A percentile compares a stretch with the other conserved stretches of the same genome.
phyloP scores from a whole-genome alignment of 2,888 invertebrate genomes.

The Apoda limacodes region DNA sequence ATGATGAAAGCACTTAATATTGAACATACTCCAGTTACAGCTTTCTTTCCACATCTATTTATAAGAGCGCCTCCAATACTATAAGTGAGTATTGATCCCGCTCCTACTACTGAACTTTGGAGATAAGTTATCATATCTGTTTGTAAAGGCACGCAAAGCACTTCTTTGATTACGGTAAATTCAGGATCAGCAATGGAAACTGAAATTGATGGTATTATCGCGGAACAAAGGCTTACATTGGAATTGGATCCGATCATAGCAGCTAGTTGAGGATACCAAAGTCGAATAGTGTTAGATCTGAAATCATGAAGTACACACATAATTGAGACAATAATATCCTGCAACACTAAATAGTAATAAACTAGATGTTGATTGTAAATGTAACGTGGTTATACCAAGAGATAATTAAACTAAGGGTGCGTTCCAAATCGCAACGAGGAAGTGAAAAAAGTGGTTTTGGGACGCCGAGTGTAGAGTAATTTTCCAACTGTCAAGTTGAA shows the following conservation, averaged over 20 bases:
- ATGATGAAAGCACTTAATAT: conserved; percentile 59
- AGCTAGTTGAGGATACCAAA: conserved; percentile 90
- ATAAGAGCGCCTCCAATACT: conserved; percentile 61
- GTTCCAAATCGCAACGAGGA: no score
- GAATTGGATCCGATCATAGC: conserved; percentile 69
- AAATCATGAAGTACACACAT: neutral
- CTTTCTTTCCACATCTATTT: conserved; percentile 53
- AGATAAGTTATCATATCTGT: conserved; percentile 74
- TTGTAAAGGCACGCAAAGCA: conserved; percentile 42
- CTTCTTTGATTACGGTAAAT: conserved; percentile 19
- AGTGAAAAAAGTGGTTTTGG: no score
- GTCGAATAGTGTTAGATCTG: conserved; percentile 82
- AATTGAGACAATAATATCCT: no score
- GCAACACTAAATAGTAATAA: no score
- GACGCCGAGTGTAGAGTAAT: no score
- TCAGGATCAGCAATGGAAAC: conserved; percentile 4
- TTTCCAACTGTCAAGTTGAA: no score
- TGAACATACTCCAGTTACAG: conserved; percentile 44
- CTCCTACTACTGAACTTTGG: conserved; percentile 76
- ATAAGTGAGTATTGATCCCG: conserved; percentile 73
- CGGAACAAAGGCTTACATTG: conserved; percentile 42
- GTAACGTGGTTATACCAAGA: no score
- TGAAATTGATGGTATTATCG: conserved; percentile 34
- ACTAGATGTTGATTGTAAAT: no score
- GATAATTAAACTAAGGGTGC: neutral